Evolutionary conservation across 1,140 invertebrate genomes (phyloP), one percentile per base, ranked within the genome.

Genomic region (Hylyphantes graminicola): DNA sequence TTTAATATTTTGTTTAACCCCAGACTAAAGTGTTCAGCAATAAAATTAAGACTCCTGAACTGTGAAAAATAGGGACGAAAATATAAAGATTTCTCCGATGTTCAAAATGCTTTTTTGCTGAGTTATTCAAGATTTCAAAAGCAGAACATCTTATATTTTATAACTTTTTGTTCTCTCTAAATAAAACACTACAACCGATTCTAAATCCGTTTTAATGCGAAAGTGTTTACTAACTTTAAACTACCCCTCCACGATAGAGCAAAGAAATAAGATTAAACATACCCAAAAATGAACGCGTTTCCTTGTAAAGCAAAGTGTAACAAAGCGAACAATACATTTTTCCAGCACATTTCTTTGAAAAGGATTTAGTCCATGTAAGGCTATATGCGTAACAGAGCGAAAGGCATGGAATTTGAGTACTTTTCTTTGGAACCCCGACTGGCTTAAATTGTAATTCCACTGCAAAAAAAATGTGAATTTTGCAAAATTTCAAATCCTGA

Each of bases 281-380:
- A 35, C 35, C 1, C 48, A 61, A 48, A 35, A 12, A 50, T n/a
- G 54, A 57, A 57, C 64, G 68, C 59, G 59, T 80, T 59, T 65
- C 19, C 59, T 65, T 59, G 50, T 70, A 70, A 80, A 68, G 35
- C 59, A 80, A 80, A 68, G 70, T 68, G 64, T 80, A 48, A 57
- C 53, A 80, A 80, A 80, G 55, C 65, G 51, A 64, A 80, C 19
- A 80, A 80, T 61, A 59, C 55, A 55, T 80, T 80, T 70, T 80
- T 80, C 59, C 54, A 65, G 10, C 55, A 10, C 50, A 67, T 78
- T 80, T 80, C 57, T 55, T 15, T 54, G 12, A 51, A 59, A 54
- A 68, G 55, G 65, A 48, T 80, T 80, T 59, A 80, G 64, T 70
- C 50, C 65, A 80, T 80, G 68, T 80, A 80, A 80, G 70, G 77